Percentiles rank a stretch among this genome's conserved stretches.
phyloP scores from a whole-genome alignment of 2,113 vertebrate species.

The Oophaga pumilio region DNA sequence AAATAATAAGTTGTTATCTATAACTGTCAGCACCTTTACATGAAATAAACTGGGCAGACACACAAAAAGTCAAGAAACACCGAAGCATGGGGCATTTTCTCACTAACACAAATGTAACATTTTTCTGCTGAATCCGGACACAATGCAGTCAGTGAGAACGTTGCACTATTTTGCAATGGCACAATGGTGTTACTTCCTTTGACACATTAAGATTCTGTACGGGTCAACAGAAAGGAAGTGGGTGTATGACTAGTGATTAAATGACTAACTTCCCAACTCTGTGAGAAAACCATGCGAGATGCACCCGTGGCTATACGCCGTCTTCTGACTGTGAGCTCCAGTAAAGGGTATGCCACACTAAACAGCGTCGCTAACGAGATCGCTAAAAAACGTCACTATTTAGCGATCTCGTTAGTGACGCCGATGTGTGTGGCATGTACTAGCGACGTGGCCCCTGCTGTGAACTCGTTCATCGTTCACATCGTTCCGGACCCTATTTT shows the following conservation, averaged over 20 bases:
- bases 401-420: too few species aligned
- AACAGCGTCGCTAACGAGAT: too few species aligned
- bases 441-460: too few species aligned
- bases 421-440: too few species aligned
- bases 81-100: not conserved
- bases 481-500: too few species aligned
- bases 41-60: not conserved
- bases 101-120: not conserved
- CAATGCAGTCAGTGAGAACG: constrained; percentile 1
- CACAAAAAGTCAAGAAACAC: not conserved
- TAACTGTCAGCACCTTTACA: not conserved
- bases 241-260: not conserved
- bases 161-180: constrained; percentile 4
- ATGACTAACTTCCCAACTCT: constrained; percentile 6
- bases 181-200: constrained; percentile 27
- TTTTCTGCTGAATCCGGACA: not conserved
- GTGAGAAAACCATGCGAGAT: not conserved
- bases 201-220: not conserved
- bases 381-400: too few species aligned
- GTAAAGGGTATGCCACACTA: too few species aligned
- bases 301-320: not conserved
- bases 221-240: constrained; percentile 30
- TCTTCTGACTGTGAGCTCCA: not conserved
- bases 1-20: not conserved
- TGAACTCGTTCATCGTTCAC: too few species aligned